phyloP scores from a whole-genome alignment of 2,797 vertebrate genomes.

The Acipenser ruthenus region DNA sequence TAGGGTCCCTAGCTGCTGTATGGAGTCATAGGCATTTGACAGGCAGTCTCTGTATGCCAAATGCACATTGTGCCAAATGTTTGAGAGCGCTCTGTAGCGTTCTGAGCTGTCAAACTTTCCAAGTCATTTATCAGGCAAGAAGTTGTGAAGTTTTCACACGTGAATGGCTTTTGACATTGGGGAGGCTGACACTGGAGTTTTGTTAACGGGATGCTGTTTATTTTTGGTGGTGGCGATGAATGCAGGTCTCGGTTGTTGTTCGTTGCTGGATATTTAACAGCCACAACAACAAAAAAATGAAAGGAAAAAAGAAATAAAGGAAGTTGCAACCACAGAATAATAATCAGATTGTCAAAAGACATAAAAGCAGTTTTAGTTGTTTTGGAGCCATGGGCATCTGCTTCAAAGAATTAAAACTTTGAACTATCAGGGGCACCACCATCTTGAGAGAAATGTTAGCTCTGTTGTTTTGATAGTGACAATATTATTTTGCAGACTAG shows the following conservation, averaged over 20 bases:
- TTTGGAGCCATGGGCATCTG: too few species aligned
- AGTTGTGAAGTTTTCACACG: slow-evolving; percentile 73
- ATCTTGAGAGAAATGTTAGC: too few species aligned
- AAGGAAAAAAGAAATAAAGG: neutral
- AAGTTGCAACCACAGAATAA: neutral
- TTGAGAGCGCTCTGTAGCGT: slow-evolving; percentile 87
- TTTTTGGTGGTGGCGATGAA: neutral
- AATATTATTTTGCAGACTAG: too few species aligned
- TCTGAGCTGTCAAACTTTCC: slow-evolving; percentile 96
- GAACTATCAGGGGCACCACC: too few species aligned
- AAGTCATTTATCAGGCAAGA: slow-evolving; percentile 78
- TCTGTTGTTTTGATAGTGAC: too few species aligned
- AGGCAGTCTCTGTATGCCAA: slow-evolving; percentile 99
- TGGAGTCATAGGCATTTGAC: slow-evolving; percentile 99
- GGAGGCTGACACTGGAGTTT: slow-evolving; percentile 53
- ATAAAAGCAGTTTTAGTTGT: neutral
- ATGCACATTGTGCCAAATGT: slow-evolving; percentile 96
- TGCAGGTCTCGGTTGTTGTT: neutral
- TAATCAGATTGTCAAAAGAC: neutral
- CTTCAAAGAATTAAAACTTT: too few species aligned
- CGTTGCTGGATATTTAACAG: neutral
- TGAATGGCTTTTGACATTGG: slow-evolving; percentile 70
- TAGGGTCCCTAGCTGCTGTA: slow-evolving; percentile 98
- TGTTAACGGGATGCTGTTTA: slow-evolving; percentile 10
- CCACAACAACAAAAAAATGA: neutral